phyloP scores from a whole-genome alignment of 2,797 vertebrate genomes.

The Vireo griseus region DNA sequence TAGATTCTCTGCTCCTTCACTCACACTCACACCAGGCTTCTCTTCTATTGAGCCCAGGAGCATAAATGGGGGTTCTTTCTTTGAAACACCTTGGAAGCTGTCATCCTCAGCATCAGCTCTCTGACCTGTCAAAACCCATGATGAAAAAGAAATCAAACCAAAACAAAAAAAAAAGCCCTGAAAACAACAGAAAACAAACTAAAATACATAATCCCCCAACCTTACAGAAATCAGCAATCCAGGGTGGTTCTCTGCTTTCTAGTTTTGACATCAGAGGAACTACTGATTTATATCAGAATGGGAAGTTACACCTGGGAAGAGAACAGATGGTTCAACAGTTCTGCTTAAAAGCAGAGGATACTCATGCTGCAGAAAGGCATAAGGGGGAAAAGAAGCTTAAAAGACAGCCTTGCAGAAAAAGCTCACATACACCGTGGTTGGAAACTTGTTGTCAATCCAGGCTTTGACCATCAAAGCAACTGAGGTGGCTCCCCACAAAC shows the following conservation, averaged over 20 bases:
- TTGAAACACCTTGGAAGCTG: not conserved
- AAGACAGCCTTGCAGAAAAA: not conserved
- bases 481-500: rapidly evolving
- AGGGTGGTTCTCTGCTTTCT: not conserved
- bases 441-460: not conserved
- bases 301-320: not conserved
- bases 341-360: not conserved
- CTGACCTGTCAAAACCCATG: not conserved
- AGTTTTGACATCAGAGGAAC: not conserved
- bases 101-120: not conserved
- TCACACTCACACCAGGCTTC: not conserved
- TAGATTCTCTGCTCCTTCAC: not conserved
- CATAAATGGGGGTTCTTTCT: not conserved
- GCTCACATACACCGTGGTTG: not conserved
- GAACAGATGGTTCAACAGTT: not conserved
- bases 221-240: not conserved
- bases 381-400: not conserved
- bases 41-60: not conserved
- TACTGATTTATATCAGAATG: not conserved
- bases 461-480: not conserved
- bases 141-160: not conserved
- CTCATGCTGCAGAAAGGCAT: not conserved
- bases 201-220: rapidly evolving
- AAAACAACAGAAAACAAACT: not conserved
- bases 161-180: not conserved